Base-by-base conservation (phyloP, 2,113 vertebrate genomes). In the Oreochromis tanganicae region DNA sequence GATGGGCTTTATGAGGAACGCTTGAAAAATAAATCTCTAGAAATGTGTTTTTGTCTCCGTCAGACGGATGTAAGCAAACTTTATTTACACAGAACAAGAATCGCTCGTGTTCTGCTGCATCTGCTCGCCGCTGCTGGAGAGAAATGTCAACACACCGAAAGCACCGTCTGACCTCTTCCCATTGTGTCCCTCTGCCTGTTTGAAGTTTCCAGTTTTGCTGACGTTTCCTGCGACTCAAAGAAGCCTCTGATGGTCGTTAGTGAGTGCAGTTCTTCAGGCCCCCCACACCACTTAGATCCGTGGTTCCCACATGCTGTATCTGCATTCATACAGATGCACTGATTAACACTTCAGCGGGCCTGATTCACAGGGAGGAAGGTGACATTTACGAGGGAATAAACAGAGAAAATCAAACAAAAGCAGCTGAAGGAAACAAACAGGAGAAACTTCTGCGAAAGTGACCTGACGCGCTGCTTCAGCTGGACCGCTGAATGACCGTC, bases 251-350 rank as follows among this genome's bases (percentile, higher is more conserved):
- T 2, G 34, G 19, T 66, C 19, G 6, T 66, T 12, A 13, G 19
- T 0, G 2, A 66, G 0, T 38, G 34, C 19, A 11, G 34, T 38
- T 66, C 34, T 13, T 66, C 34, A 34, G 34, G 34, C 34, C 36
- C 8, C 34, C 8, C 41, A 12, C 41, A 13, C 11, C 41, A 12
- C 41, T 11, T 43, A 12, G 36, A 43, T 24, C 36, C 11, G 7
- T 0, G 19, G 36, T 9, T 41, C 36, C 1, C 1, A 9, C 34
- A 10, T 66, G 34, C 19, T 21, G 4, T 2, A 0, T 13, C 34
- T 2, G 1, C 34, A n/a, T 66, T 66, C 19, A 21, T 0, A 5
- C 34, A 21, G 19, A 68, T 66, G 61, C 34, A n/a, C 61, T 21
- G 63, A 68, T 66, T 68, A 68, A 68, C 63, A 41, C 63, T 27